Conservation (phyloP, 2,113 vertebrate species). For the Amphiprion percula region DNA sequence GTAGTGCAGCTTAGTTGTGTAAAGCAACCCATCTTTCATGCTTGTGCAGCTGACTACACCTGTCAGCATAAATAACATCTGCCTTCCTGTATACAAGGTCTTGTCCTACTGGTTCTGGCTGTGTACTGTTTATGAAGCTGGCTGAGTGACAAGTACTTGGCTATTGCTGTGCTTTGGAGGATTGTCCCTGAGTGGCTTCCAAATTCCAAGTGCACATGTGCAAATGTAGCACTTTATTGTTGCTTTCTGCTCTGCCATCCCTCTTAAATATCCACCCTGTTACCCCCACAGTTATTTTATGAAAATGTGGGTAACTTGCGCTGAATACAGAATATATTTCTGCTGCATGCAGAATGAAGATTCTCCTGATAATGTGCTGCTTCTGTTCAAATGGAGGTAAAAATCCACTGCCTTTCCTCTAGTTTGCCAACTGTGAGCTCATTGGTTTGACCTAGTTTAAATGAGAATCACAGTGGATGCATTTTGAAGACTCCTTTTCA, state of each 20-base stretch:
- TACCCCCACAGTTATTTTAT: conserved; percentile 14
- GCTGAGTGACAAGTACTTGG: conserved; percentile 39
- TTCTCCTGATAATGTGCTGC: not conserved
- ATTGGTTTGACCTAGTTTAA: conserved; percentile 52
- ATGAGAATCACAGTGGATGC: conserved; percentile 21
- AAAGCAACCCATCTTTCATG: conserved; percentile 29
- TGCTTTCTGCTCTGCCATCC: conserved; percentile 7
- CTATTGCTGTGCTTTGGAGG: conserved; percentile 15
- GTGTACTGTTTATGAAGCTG: conserved; percentile 34
- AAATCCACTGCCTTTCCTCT: conserved; percentile 16
- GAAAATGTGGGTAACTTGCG: conserved; percentile 1
- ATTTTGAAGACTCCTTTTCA: conserved; percentile 19
- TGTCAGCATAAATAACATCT: conserved; percentile 58
- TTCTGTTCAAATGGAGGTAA: conserved; percentile 1
- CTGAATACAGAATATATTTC: not conserved
- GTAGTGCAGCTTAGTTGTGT: conserved; percentile 32
- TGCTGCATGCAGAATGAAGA: conserved; percentile 6
- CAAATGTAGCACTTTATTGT: conserved; percentile 6
- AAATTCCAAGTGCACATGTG: conserved; percentile 51
- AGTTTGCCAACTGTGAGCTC: conserved; percentile 32
- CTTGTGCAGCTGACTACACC: conserved; percentile 50
- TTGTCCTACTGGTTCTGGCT: conserved; percentile 34
- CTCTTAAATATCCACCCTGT: not conserved
- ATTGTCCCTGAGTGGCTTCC: conserved; percentile 36
- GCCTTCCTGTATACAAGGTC: conserved; percentile 26